These are phyloP conservation scores for Tetramorium bicarinatum DNA, from an alignment of 2,888 invertebrate genomes.

Conservation along the genomic window DNA sequence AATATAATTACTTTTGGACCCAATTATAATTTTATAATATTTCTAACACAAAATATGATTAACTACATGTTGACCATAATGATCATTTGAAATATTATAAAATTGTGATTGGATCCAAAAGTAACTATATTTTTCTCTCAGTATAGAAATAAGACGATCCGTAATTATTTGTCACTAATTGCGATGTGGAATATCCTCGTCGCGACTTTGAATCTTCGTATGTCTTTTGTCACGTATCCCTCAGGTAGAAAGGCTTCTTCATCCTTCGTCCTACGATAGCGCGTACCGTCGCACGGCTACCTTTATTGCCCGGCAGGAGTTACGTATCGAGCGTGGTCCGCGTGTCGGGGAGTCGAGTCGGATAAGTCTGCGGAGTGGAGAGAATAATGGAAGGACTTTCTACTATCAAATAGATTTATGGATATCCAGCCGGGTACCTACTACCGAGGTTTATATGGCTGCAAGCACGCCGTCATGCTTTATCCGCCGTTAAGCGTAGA, in stretches of 20 bases:
- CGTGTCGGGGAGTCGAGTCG: constrained; percentile 72
- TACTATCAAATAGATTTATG: constrained; percentile 86
- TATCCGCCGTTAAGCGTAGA: constrained; percentile 75
- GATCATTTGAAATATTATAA: too few relatives aligned
- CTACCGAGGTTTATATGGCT: constrained; percentile 76
- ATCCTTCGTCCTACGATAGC: constrained; percentile 67
- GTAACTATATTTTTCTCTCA: too few relatives aligned
- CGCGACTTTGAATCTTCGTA: not conserved
- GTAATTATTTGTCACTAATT: not conserved
- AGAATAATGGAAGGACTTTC: constrained; percentile 85
- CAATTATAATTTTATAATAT: too few relatives aligned
- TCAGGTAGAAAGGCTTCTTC: constrained; percentile 22
- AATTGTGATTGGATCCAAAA: too few relatives aligned
- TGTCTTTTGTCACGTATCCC: constrained; percentile 51
- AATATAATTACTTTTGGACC: too few relatives aligned
- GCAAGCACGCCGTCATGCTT: constrained; percentile 70
- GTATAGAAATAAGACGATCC: not conserved
- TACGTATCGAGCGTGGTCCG: constrained; percentile 73
- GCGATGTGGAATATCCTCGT: not conserved
- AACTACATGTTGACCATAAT: too few relatives aligned
- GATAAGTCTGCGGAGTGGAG: constrained; percentile 79
- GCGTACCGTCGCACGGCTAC: constrained; percentile 61
- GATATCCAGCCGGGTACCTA: constrained; percentile 80
- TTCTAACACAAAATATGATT: too few relatives aligned
- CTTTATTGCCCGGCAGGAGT: constrained; percentile 76